phyloP scores from a whole-genome alignment of 1,140 invertebrate species.

The Zaprionus lachaisei region DNA sequence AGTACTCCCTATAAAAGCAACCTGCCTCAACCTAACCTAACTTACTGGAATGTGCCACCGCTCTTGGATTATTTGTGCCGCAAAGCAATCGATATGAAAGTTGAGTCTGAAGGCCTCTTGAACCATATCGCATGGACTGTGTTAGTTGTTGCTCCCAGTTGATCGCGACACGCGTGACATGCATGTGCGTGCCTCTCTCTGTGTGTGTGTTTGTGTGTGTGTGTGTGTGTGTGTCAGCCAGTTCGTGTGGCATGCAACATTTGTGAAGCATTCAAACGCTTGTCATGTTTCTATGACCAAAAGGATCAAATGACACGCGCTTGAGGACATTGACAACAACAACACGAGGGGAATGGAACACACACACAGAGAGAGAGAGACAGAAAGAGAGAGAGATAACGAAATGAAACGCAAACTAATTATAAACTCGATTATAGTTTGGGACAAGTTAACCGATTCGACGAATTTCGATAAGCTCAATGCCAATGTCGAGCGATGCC shows the following conservation, averaged over 20 bases:
- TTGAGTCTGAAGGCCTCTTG: constrained; percentile 1
- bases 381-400: background rate
- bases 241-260: constrained; percentile 47
- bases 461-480: constrained; percentile 20
- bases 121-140: background rate
- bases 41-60: background rate
- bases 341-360: background rate
- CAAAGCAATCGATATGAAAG: constrained; percentile 12
- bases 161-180: constrained; percentile 38
- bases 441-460: constrained; percentile 20
- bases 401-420: constrained; percentile 24
- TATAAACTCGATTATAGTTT: constrained; percentile 39
- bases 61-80: too few relatives aligned
- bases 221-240: background rate
- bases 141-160: background rate
- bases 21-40: background rate
- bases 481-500: constrained; percentile 22
- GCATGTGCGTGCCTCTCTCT: constrained; percentile 8
- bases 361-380: background rate
- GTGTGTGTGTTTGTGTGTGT: background rate
- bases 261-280: constrained; percentile 26
- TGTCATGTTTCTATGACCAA: constrained; percentile 44
- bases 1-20: too few relatives aligned
- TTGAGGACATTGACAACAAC: constrained; percentile 10
- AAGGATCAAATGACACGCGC: constrained; percentile 49